phyloP scores from a whole-genome alignment of 1,140 invertebrate species.

The silkworm (Bombyx mori) region DNA sequence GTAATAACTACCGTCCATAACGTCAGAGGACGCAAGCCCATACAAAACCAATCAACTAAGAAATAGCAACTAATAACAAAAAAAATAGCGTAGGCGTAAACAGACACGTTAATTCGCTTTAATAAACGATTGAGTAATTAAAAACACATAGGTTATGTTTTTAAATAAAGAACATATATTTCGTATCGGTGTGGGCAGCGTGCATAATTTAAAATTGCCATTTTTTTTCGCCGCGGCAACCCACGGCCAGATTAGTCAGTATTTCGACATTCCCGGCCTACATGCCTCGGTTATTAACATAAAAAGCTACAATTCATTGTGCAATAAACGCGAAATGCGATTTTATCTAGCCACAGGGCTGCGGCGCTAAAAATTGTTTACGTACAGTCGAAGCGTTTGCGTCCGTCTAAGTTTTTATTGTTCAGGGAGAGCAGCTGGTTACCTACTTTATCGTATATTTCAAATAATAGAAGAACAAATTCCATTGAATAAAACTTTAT shows the following conservation, averaged over 20 bases:
- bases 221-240: constrained; percentile 53
- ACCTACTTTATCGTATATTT: neutral
- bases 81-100: constrained; percentile 15
- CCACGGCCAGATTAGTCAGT: constrained; percentile 63
- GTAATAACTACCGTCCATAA: too few species aligned
- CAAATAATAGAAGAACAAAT: neutral
- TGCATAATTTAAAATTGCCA: constrained; percentile 68
- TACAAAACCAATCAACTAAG: constrained; percentile 4
- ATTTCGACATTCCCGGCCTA: constrained; percentile 60
- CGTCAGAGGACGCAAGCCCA: too few species aligned
- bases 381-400: constrained; percentile 9
- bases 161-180: constrained; percentile 46
- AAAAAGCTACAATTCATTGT: constrained; percentile 62
- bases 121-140: constrained; percentile 60
- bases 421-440: too few species aligned
- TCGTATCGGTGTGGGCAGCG: constrained; percentile 45
- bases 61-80: constrained; percentile 6
- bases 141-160: constrained; percentile 31
- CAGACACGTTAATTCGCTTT: constrained; percentile 20
- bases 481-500: neutral
- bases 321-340: constrained; percentile 59
- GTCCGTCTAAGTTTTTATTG: neutral
- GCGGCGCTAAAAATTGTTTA: constrained; percentile 30
- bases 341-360: constrained; percentile 55
- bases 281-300: constrained; percentile 55